These are phyloP conservation scores for Tholera decimalis DNA, from an alignment of 2,888 invertebrate species.

Conservation along the genomic window DNA sequence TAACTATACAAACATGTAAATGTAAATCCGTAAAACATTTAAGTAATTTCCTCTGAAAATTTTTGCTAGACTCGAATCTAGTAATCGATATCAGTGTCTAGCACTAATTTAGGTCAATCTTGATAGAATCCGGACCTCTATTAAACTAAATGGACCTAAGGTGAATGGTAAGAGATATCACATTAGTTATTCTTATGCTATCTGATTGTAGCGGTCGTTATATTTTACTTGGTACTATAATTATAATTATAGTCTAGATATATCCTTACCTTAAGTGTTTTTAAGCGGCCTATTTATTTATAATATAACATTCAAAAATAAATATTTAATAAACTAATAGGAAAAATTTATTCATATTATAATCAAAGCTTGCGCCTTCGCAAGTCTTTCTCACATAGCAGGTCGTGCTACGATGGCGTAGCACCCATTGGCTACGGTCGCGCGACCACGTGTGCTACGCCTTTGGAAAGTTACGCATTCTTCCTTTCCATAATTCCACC, in stretches of 20 bases:
- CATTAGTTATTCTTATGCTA: conserved; percentile 71
- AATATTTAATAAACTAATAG: neutral
- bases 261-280: neutral
- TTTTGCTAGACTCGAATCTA: conserved; percentile 47
- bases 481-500: neutral
- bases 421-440: neutral
- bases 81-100: conserved; percentile 63
- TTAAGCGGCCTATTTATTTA: neutral
- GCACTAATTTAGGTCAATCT: conserved; percentile 71
- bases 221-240: conserved; percentile 15
- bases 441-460: neutral
- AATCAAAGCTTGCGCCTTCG: neutral
- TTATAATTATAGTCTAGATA: neutral
- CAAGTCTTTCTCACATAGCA: conserved; percentile 14
- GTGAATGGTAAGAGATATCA: conserved; percentile 69
- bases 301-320: neutral
- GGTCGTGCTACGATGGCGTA: conserved; percentile 37
- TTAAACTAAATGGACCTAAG: conserved; percentile 72
- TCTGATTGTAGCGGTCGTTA: conserved; percentile 47
- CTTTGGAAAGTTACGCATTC: neutral
- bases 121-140: conserved; percentile 70
- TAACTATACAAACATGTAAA: no score
- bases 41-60: conserved; percentile 40
- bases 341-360: neutral
- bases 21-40: conserved; percentile 29